Evolutionary conservation across 2,888 invertebrate genomes (phyloP).

Genomic region (Digitonthophagus gazella): DNA sequence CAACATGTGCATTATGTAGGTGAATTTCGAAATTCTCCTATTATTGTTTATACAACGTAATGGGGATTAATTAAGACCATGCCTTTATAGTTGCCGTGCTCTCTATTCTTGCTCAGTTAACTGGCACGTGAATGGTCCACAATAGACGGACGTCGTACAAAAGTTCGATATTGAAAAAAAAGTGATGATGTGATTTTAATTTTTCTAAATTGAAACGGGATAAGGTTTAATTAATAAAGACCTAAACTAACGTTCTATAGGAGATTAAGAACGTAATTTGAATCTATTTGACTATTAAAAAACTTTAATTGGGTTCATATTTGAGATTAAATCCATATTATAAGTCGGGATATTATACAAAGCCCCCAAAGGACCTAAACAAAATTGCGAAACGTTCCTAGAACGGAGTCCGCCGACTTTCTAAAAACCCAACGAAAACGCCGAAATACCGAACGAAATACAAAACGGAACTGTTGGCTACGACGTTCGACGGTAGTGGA

Average conservation of each 20-base stretch:
- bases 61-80: not conserved
- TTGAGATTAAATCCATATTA: not conserved
- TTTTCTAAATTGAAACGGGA: not conserved
- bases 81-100: not conserved
- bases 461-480: not conserved
- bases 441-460: no score
- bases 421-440: not conserved
- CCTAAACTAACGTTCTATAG: not conserved
- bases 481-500: not conserved
- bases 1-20: not conserved
- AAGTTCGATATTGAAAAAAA: not conserved
- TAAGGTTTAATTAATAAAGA: not conserved
- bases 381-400: not conserved
- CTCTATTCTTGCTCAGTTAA: not conserved
- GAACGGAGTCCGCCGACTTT: not conserved
- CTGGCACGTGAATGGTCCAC: not conserved
- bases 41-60: not conserved
- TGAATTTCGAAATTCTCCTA: not conserved
- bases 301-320: not conserved
- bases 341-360: not conserved
- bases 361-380: not conserved
- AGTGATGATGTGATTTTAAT: not conserved
- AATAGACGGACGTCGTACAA: not conserved
- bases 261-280: not conserved
- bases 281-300: no score